A percentile compares a stretch with the other conserved stretches of the same genome.
phyloP scores from a whole-genome alignment of 2,797 vertebrate species.

The Poeciliopsis presidionis region DNA sequence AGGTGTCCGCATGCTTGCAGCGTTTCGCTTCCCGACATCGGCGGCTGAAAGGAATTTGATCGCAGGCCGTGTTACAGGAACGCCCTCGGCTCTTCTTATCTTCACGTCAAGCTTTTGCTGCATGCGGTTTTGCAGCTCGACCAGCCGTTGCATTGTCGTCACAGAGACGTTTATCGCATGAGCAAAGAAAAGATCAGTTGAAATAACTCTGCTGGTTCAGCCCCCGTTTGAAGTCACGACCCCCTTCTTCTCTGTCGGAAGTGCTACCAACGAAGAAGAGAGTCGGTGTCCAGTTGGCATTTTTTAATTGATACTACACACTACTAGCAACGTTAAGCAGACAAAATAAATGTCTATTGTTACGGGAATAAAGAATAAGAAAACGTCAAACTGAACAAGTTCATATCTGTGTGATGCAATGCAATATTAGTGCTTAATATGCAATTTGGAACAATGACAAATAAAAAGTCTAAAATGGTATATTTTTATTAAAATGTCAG shows the following conservation, averaged over 20 bases:
- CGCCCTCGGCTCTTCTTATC: neutral
- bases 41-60: constrained; percentile 12
- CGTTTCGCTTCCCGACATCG: constrained; percentile 19
- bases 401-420: neutral
- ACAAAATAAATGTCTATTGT: neutral
- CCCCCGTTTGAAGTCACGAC: constrained; percentile 21
- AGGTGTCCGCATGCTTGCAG: constrained; percentile 9
- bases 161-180: neutral
- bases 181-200: neutral
- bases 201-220: constrained; percentile 5
- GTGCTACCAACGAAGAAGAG: constrained; percentile 11
- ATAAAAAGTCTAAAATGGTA: neutral
- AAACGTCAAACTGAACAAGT: neutral
- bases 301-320: neutral
- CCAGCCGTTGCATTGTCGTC: neutral
- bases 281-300: neutral
- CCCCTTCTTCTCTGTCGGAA: neutral
- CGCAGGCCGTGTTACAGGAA: neutral
- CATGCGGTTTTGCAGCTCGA: neutral
- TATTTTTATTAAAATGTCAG: neutral
- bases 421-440: neutral
- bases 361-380: no score
- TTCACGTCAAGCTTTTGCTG: neutral
- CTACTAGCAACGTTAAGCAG: neutral
- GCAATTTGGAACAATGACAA: neutral